Base-by-base conservation (phyloP, 1,140 invertebrate genomes). In the Tetraneura akinire region DNA sequence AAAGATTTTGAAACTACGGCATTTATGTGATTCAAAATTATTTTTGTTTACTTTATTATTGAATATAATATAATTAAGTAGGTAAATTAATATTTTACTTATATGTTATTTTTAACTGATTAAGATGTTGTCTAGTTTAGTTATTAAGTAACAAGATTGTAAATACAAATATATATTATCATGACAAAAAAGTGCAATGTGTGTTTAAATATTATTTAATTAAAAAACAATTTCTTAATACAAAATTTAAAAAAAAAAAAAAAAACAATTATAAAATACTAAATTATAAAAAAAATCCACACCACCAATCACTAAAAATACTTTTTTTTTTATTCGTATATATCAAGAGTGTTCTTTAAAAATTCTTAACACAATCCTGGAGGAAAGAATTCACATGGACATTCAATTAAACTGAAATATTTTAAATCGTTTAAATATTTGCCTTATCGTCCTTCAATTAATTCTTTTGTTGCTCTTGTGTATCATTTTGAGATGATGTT, bases 81-180 rank as follows among this genome's bases (percentile, higher is more conserved):
- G 68, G 47, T 29, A 51, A 71, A 71, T n/a, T 0, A 21, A 70
- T 47, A 8, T 21, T 68, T 16, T 73, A 26, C 70, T 49, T 55
- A 37, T 74, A 73, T 73, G 37, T 57, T 76, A 76, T 37, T 57
- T 55, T 76, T 76, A 76, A 76, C 68, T 76, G n/a, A 76, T 74
- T 74, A 74, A 74, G 51, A 21, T 29, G 49, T 73, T 73, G 71
- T 76, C 42, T 76, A 76, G 71, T 55, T 55, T 76, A 76, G 42
- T 42, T 76, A 57, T 76, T 76, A 55, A 55, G 71, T 57, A 21
- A 55, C 18, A 76, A 26, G 0, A 57, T 42, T 76, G 71, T 76
- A 76, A n/a, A 76, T 76, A 76, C 42, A 57, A 55, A 76, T 37
- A 76, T 76, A 76, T 76, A 55, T n/a, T n/a, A n/a, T n/a, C n/a